Conservation (phyloP, 1,140 invertebrate genomes). For the Drosophila baimaii region DNA sequence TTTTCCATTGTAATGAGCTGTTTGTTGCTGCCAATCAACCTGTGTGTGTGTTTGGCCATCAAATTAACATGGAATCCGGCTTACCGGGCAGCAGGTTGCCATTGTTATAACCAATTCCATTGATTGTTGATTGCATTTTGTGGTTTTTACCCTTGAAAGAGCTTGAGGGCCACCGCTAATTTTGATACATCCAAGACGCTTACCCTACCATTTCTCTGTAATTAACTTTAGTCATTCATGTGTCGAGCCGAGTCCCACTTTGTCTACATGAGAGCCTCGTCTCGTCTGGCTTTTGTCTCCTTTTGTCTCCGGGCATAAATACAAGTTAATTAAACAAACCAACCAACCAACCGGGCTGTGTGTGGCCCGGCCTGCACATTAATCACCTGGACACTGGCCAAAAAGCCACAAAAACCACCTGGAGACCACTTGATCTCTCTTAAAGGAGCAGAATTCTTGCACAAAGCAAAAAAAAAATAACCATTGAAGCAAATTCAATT, state of each 20-base stretch:
- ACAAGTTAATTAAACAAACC: constrained; percentile 77
- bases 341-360: constrained; percentile 15
- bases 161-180: neutral
- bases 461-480: constrained; percentile 1
- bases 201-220: constrained; percentile 1
- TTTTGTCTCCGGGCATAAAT: constrained; percentile 36
- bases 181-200: constrained; percentile 11
- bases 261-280: neutral
- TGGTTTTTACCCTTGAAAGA: neutral
- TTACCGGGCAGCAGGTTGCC: constrained; percentile 1
- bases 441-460: constrained; percentile 8
- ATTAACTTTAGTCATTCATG: constrained; percentile 8
- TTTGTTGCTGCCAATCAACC: constrained; percentile 24
- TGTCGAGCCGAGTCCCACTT: constrained; percentile 1
- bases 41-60: neutral
- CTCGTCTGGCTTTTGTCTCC: constrained; percentile 24
- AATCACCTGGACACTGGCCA: constrained; percentile 70
- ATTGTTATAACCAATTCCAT: constrained; percentile 20
- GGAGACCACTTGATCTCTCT: constrained; percentile 38
- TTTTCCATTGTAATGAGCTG: constrained; percentile 25
- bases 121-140: constrained; percentile 30
- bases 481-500: constrained; percentile 58
- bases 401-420: constrained; percentile 28
- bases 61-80: constrained; percentile 25
- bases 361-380: constrained; percentile 58